Evolutionary conservation across 2,797 vertebrate genomes (phyloP).

Genomic region (Decapterus maruadsi): DNA sequence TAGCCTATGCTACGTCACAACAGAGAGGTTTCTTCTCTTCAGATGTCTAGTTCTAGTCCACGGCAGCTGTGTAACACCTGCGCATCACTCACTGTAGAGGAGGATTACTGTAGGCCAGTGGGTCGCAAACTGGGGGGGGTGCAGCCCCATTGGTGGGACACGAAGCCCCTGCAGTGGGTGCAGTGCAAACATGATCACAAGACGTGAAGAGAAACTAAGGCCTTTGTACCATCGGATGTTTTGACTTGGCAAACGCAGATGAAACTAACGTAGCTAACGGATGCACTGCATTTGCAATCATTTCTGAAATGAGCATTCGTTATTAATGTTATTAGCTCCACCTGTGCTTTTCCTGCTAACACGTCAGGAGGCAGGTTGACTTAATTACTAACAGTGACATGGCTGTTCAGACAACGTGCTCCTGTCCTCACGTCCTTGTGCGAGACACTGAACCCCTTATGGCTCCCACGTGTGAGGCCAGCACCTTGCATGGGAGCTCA

Average conservation of each 20-base stretch:
- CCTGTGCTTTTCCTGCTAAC: slow-evolving; percentile 3
- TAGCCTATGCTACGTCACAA: slow-evolving; percentile 3
- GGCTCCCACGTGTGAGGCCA: background rate
- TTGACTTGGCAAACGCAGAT: slow-evolving; percentile 5
- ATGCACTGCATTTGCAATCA: slow-evolving; percentile 1
- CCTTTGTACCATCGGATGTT: background rate
- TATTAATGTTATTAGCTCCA: slow-evolving; percentile 8
- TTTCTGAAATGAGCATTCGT: background rate
- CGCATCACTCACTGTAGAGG: background rate
- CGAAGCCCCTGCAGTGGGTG: background rate
- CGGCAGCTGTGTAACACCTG: slow-evolving; percentile 8
- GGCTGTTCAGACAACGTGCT: background rate
- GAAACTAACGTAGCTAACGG: slow-evolving; percentile 1
- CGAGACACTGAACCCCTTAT: background rate
- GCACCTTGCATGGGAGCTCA: background rate
- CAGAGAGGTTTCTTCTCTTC: slow-evolving; percentile 1
- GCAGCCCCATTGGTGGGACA: no score
- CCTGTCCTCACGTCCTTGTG: background rate
- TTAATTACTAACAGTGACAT: background rate
- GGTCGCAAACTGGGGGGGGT: background rate
- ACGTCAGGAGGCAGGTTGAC: background rate
- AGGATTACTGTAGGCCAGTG: background rate
- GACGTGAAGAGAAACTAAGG: background rate
- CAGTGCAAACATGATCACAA: no score
- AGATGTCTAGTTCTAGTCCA: slow-evolving; percentile 14